A percentile compares a stretch with the other conserved stretches of the same genome.
These are phyloP conservation scores for Rousettus leschenaultii DNA, from an alignment of 2,113 vertebrate genomes.

Conservation along the genomic window DNA sequence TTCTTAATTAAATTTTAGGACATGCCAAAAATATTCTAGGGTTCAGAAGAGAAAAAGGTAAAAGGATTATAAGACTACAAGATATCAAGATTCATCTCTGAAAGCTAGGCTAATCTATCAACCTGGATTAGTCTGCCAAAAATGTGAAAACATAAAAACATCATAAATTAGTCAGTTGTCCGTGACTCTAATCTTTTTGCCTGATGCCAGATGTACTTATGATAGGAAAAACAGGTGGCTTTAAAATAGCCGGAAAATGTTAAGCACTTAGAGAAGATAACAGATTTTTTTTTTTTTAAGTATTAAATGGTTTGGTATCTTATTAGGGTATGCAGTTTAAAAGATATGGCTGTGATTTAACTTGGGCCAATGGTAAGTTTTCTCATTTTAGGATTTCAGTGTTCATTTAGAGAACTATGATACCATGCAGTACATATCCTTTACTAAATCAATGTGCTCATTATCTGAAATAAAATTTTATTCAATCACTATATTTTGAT, in stretches of 20 bases:
- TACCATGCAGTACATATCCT: constrained; percentile 66
- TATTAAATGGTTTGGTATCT: constrained; percentile 60
- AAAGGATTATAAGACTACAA: constrained; percentile 64
- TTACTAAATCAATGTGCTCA: constrained; percentile 77
- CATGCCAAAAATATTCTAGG: constrained; percentile 76
- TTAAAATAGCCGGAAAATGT: constrained; percentile 67
- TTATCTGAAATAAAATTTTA: constrained; percentile 81
- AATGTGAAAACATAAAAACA: constrained; percentile 81
- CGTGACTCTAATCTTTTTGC: constrained; percentile 75
- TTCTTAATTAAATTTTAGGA: constrained; percentile 78
- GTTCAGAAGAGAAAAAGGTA: constrained; percentile 71
- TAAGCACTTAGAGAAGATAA: constrained; percentile 65
- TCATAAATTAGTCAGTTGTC: constrained; percentile 83
- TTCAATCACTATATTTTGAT: constrained; percentile 80
- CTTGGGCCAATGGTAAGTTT: constrained; percentile 66
- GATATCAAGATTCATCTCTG: constrained; percentile 79
- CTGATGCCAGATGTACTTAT: constrained; percentile 75
- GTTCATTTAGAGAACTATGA: constrained; percentile 77
- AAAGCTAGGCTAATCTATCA: constrained; percentile 80
- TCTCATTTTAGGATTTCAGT: constrained; percentile 75
- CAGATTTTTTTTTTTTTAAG: constrained; percentile 39
- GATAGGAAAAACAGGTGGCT: constrained; percentile 78
- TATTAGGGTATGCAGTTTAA: constrained; percentile 66
- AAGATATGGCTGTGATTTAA: constrained; percentile 69
- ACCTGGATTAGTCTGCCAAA: constrained; percentile 79